These are phyloP conservation scores for Callimorpha dominula DNA, from an alignment of 2,888 invertebrate species.

Conservation along the genomic window DNA sequence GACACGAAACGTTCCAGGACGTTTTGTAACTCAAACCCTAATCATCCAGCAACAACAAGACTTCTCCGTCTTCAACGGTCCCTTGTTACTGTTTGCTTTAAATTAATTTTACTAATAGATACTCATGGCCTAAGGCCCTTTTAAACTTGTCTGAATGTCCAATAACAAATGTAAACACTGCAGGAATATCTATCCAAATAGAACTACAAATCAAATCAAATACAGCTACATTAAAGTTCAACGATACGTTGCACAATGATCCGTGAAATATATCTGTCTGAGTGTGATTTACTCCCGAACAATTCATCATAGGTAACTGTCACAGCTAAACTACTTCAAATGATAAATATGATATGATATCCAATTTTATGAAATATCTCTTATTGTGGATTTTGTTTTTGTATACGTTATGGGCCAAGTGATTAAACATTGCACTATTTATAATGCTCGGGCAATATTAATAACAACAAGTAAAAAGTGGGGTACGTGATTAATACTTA, in stretches of 20 bases:
- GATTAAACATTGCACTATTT: no score
- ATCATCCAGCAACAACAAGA: no score
- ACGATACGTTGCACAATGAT: conserved; percentile 68
- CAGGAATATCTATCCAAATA: not conserved
- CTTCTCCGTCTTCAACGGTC: no score
- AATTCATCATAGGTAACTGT: conserved; percentile 76
- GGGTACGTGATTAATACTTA: no score
- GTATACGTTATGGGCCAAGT: not conserved
- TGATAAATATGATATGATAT: conserved; percentile 40
- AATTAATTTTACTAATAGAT: no score
- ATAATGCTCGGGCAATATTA: no score
- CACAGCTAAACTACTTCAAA: conserved; percentile 61
- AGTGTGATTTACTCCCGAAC: conserved; percentile 65
- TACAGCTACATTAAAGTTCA: conserved; percentile 58
- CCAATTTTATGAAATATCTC: conserved; percentile 35
- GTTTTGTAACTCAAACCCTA: no score
- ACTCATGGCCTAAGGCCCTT: not conserved
- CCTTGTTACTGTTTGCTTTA: no score
- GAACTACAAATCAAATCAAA: conserved; percentile 25
- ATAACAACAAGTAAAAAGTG: no score
- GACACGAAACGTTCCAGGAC: no score
- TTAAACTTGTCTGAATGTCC: not conserved
- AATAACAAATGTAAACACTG: not conserved
- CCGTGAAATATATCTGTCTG: conserved; percentile 71
- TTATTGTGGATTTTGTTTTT: conserved; percentile 7